Base-by-base conservation (phyloP, 2,888 invertebrate species). In the Amblyjoppa fuscipennis region DNA sequence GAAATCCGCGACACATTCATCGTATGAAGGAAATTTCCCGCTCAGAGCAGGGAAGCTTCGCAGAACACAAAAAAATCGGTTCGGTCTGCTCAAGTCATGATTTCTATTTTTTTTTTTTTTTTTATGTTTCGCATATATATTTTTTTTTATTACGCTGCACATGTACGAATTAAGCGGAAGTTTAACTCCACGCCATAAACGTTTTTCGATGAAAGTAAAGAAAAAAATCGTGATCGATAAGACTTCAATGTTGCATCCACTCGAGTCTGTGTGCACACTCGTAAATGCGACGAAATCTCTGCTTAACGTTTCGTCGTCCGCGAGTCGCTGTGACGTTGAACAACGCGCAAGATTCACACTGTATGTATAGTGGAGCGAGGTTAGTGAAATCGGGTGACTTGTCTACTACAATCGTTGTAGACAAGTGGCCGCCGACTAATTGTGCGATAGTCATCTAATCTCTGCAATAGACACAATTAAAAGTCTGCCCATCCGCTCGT, bases 311-410 rank as follows among this genome's bases (percentile, higher is more conserved):
- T 5, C 13, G 28, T 28, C 59, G 59, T 25, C 25, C 11, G 28
- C 28, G 25, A 59, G 59, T 59, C 59, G 59, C 28, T 13, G 28
- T 9, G 11, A 13, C 28, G 34, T 34, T 4, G 20, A 25, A 59
- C 38, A 59, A 38, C 41, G 28, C 16, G 3, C 34, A 20, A 59
- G 20, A 73, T 73, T 71, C 31, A 71, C 53, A 31, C 9, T 71
- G 13, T 38, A 51, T 31, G 25, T 61, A 6, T 38, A 74, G 38
- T 56, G 13, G 45, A 56, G 20, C 28, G 45, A 41, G 56, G 16
- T 45, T 75, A 73, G 66, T 56, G 28, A 59, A 73, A 41, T 45
- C 51, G 28, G 4, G 51, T 38, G n/a, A 49, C 51, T 51, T 66
- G 16, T 64, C 7, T 34, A 49, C 4, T 11, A 49, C 9, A 49